A percentile compares a stretch with the other conserved stretches of the same genome.
Conservation (phyloP, 2,888 invertebrate species). For the Rhopalosiphum nymphaeae region DNA sequence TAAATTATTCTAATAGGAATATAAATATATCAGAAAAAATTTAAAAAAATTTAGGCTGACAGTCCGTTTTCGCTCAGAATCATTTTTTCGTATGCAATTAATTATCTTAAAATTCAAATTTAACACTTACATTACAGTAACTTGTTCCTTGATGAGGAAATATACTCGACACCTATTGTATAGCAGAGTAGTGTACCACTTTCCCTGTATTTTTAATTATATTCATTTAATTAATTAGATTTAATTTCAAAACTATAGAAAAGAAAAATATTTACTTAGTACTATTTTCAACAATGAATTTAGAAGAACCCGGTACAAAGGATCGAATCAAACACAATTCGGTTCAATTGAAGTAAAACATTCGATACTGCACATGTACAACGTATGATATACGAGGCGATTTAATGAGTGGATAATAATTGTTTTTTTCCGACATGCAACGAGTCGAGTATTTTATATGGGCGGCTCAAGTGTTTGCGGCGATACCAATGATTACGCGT, state of each 20-base stretch:
- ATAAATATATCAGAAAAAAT: no score
- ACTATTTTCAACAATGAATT: not conserved
- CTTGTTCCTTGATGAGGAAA: no score
- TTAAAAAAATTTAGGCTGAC: no score
- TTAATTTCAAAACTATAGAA: not conserved
- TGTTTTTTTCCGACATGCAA: not conserved
- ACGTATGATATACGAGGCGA: not conserved
- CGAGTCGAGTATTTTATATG: constrained; percentile 8
- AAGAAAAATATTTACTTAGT: not conserved
- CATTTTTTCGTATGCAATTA: no score
- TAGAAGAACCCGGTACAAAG: not conserved
- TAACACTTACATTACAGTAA: no score
- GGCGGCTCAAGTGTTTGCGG: not conserved
- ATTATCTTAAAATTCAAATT: no score
- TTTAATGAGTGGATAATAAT: not conserved
- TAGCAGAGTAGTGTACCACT: no score
- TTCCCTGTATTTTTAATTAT: not conserved
- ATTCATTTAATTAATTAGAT: not conserved
- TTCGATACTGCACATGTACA: not conserved
- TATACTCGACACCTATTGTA: no score
- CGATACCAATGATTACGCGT: not conserved
- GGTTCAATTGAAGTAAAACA: constrained; percentile 37
- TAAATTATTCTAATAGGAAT: no score
- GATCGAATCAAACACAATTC: constrained; percentile 25
- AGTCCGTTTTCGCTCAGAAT: no score